Evolutionary conservation across 2,888 invertebrate species (phyloP).

Genomic region (Elgonia sp.): DNA sequence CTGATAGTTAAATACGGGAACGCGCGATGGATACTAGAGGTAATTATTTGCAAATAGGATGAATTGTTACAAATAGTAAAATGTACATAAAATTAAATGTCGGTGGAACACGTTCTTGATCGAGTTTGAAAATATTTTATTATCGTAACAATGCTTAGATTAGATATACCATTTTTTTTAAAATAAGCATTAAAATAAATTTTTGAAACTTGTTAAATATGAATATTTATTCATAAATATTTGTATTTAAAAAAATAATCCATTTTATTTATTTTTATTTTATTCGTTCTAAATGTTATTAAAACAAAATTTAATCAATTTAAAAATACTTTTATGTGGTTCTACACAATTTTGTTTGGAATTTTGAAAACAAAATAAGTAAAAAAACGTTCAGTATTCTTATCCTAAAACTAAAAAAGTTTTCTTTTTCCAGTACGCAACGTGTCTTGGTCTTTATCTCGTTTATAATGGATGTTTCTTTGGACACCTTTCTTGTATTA

Average conservation of each 20-base stretch:
- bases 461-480: slow-evolving; percentile 56
- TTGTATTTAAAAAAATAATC: no score
- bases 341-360: no score
- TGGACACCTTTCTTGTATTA: slow-evolving; percentile 54
- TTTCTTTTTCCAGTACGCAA: slow-evolving; percentile 47
- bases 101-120: slow-evolving; percentile 7
- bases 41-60: slow-evolving; percentile 59
- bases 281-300: no score
- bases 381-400: no score
- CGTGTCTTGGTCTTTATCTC: slow-evolving; percentile 51
- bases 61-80: slow-evolving; percentile 41
- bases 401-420: slow-evolving; percentile 8
- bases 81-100: slow-evolving; percentile 38
- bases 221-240: no score
- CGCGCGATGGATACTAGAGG: slow-evolving; percentile 31
- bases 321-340: no score
- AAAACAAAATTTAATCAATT: no score
- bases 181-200: no score
- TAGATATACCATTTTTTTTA: background rate
- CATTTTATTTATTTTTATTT: no score
- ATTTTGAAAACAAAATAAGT: no score
- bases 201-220: no score
- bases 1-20: slow-evolving; percentile 59
- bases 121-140: slow-evolving; percentile 8
- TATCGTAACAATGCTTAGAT: background rate